Base-by-base conservation (phyloP, 2,888 invertebrate genomes). In the Geophilus truncorum region DNA sequence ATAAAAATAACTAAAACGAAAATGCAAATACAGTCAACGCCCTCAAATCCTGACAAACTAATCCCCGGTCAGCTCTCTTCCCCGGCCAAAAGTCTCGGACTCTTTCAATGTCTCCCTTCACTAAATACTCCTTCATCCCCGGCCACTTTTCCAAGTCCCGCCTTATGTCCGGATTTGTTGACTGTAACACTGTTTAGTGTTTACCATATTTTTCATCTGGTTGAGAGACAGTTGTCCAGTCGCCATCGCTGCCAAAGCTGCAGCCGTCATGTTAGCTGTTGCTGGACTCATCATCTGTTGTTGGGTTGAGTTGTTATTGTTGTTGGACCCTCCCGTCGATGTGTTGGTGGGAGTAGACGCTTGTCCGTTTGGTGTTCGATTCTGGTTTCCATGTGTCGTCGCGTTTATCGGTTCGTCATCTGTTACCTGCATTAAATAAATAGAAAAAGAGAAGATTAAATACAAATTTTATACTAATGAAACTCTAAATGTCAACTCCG, bases 201-300 rank as follows among this genome's bases (percentile, higher is more conserved):
- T 28, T 30, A 30, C 32, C 76, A 30, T 76, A 76, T 76, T 76
- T 32, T 80, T 82, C 83, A 88, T 87, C 86, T 88, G 88, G 83
- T 86, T 88, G 80, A 88, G 84, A 45, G 88, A 87, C 45, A 88
- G 85, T 82, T 88, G 88, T 40, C 88, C 88, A 76, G 88, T 87
- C 83, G 88, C 88, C 21, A 88, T 85, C 36, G 88, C 87, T 7
- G 88, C 87, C 32, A 88, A 84, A 21, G 88, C 87, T 23, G 87
- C 87, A 82, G 87, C 87, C 36, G 88, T 86, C 80, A 85, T 86
- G n/a, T 86, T 86, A 3, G 86, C 86, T 15, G 86, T 81, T n/a
- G 83, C 80, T 15, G 79, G 34, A 18, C 77, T 80, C 25, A 81
- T 81, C 77, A 81, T 80, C 82, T 57, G 80, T 70, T 15, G 77